phyloP scores from a whole-genome alignment of 2,113 vertebrate genomes.

The Thinocorus orbignyianus region DNA sequence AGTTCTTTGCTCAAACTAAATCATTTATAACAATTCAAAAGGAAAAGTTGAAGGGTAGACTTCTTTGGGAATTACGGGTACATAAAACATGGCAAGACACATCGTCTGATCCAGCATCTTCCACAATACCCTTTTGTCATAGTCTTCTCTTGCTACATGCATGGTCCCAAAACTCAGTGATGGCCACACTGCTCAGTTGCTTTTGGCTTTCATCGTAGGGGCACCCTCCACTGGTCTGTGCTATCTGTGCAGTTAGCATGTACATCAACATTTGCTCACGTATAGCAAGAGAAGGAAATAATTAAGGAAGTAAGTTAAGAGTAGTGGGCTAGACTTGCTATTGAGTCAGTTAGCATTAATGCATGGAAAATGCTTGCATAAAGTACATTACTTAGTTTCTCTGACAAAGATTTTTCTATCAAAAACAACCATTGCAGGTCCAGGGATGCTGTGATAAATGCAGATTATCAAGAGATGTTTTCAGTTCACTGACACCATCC shows the following conservation, averaged over 20 bases:
- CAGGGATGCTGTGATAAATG: not conserved
- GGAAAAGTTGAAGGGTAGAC: not conserved
- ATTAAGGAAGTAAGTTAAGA: not conserved
- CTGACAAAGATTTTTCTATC: slow-evolving; percentile 14
- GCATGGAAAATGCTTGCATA: not conserved
- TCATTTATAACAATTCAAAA: not conserved
- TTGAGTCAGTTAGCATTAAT: not conserved
- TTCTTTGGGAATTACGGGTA: not conserved
- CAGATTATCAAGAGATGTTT: not conserved
- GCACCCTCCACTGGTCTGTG: not conserved
- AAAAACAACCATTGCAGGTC: not conserved
- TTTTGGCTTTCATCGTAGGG: not conserved
- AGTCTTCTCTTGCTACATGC: not conserved
- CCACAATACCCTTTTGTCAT: not conserved
- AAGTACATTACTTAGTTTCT: slow-evolving; percentile 34
- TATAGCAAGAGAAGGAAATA: not conserved
- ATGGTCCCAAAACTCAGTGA: not conserved
- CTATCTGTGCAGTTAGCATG: not conserved
- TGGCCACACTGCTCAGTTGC: accelerated
- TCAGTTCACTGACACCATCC: not conserved
- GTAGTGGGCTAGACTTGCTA: not conserved
- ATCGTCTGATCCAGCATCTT: not conserved
- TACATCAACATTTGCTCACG: not conserved
- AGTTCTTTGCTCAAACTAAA: not conserved
- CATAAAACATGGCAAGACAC: not conserved